Conservation (phyloP, 2,113 vertebrate species). For the Macquaria ambigua region DNA sequence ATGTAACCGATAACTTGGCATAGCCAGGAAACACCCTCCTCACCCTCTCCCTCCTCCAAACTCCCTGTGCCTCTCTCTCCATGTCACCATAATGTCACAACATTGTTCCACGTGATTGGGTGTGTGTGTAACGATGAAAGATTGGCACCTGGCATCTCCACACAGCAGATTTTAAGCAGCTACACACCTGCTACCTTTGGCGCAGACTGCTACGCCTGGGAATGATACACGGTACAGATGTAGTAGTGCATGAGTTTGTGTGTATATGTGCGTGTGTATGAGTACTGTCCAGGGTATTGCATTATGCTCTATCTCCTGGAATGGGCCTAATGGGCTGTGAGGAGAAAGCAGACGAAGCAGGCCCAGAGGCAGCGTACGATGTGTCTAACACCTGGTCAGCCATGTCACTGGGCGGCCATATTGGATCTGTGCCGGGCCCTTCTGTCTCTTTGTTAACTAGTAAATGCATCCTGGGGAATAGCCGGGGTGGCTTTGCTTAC, state of each 20-base stretch:
- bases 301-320: slow-evolving; percentile 68
- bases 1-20: slow-evolving; percentile 38
- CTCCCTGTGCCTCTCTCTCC: slow-evolving; percentile 14
- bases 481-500: slow-evolving; percentile 12
- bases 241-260: slow-evolving; percentile 35
- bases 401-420: slow-evolving; percentile 65
- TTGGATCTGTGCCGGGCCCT: slow-evolving; percentile 55
- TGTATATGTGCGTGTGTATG: slow-evolving; percentile 29
- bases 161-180: slow-evolving; percentile 50
- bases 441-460: slow-evolving; percentile 67
- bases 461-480: slow-evolving; percentile 24
- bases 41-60: not conserved
- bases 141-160: slow-evolving; percentile 67
- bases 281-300: slow-evolving; percentile 51
- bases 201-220: slow-evolving; percentile 30
- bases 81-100: slow-evolving; percentile 57
- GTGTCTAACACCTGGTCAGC: slow-evolving; percentile 80
- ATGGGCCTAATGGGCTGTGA: slow-evolving; percentile 75
- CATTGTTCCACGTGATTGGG: slow-evolving; percentile 55
- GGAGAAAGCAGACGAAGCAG: slow-evolving; percentile 71
- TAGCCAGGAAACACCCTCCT: not conserved
- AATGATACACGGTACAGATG: slow-evolving; percentile 54
- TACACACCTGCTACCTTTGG: slow-evolving; percentile 76
- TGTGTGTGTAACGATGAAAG: slow-evolving; percentile 64
- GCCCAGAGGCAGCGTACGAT: slow-evolving; percentile 65